Evolutionary conservation across 2,888 invertebrate genomes (phyloP).

Genomic region (Rotaria magnacalcarata): DNA sequence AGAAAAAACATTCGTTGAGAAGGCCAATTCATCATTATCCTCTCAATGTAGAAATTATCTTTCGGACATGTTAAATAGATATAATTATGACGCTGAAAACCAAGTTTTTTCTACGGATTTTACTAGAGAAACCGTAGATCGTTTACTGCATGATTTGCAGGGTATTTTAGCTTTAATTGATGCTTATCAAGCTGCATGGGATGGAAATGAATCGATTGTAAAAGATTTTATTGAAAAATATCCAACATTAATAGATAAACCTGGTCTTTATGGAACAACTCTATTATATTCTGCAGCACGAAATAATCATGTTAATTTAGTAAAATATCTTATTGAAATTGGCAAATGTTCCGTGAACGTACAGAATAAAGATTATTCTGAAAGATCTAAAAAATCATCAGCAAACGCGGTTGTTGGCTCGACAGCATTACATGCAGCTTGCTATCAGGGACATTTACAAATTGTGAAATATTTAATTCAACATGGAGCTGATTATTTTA

Average conservation of each 20-base stretch:
- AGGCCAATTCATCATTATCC: background rate
- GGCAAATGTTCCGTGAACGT: background rate
- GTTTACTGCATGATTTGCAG: background rate
- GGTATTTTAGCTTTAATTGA: background rate
- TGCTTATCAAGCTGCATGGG: background rate
- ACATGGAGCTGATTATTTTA: slow-evolving; percentile 34
- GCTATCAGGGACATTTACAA: background rate
- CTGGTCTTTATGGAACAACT: slow-evolving; percentile 4
- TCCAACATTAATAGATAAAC: background rate
- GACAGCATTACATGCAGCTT: background rate
- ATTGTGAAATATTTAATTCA: background rate
- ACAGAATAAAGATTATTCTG: background rate
- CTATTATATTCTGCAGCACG: background rate
- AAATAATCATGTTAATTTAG: slow-evolving; percentile 19
- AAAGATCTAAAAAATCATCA: too few species aligned
- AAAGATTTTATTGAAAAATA: background rate
- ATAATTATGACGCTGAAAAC: background rate
- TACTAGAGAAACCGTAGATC: background rate
- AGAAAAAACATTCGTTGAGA: background rate
- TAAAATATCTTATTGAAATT: background rate
- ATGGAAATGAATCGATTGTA: background rate
- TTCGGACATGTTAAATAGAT: background rate
- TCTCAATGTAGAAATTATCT: background rate
- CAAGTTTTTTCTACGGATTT: background rate
- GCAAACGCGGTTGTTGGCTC: background rate